Percentiles rank a stretch among this genome's conserved stretches.
phyloP scores from a whole-genome alignment of 1,140 invertebrate species.

The Trichonephila clavipes region DNA sequence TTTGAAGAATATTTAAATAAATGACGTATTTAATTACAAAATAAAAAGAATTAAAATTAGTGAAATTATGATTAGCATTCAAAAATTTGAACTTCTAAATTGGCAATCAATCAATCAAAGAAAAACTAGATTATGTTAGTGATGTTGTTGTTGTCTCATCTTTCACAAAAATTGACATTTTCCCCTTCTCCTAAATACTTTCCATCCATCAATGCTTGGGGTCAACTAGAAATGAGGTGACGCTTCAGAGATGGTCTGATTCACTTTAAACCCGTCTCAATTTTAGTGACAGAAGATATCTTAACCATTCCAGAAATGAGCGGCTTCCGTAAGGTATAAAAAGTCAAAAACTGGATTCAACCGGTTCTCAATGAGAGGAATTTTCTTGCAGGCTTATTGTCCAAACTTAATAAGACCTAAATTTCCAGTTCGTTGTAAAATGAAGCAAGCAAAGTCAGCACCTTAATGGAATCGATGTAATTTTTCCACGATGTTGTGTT shows the following conservation, averaged over 20 bases:
- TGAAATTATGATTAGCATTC: not conserved
- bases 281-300: not conserved
- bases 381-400: not conserved
- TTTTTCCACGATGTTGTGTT: too few relatives aligned
- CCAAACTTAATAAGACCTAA: not conserved
- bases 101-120: not conserved
- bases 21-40: too few relatives aligned
- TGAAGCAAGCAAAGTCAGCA: not conserved
- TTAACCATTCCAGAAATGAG: not conserved
- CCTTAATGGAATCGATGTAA: too few relatives aligned
- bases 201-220: not conserved
- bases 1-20: too few relatives aligned
- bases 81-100: not conserved
- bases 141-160: not conserved
- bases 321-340: not conserved
- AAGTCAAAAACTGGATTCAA: not conserved
- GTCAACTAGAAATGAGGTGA: not conserved
- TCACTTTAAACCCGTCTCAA: not conserved
- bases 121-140: not conserved
- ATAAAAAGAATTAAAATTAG: too few relatives aligned
- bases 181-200: not conserved
- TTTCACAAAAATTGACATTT: not conserved
- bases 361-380: not conserved
- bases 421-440: not conserved
- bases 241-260: not conserved